Base-by-base conservation (phyloP, 2,797 vertebrate species). In the Bovichtus variegatus region DNA sequence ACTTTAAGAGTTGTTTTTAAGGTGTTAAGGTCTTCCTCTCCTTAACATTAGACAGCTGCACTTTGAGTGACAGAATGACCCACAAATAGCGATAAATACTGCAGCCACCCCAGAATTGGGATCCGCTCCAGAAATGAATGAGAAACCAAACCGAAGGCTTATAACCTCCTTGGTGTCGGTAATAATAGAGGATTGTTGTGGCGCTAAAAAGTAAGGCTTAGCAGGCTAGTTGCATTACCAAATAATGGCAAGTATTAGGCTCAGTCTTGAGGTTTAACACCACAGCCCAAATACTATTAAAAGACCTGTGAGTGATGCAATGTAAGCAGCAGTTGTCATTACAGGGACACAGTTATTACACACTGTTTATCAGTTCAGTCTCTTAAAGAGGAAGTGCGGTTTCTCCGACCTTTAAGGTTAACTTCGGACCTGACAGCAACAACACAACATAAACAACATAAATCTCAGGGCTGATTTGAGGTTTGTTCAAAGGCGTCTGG, bases 371-470 rank as follows among this genome's bases (percentile, higher is more conserved):
- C 21, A 44, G 31, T 60, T 71, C 18, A 36, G 61, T 23, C 57
- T 65, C 62, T 53, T 43, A 57, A 81, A 90, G 68, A 86, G 77
- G 67, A 83, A 85, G 68, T 71, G 50, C 40, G 31, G 18, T 60
- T 49, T 62, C 47, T 78, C 27, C 31, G n/a, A n/a, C 19, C 0
- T 31, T n/a, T 59, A 31, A 29, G 29, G 34, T 51, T 60, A 51
- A 53, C 66, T 74, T 58, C 64, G 50, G 75, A 63, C 58, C 57
- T 63, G 74, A 74, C 72, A 85, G 69, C 80, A 72, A 71, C 65
- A 59, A 55, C 63, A 65, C 60, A 76, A 71, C 54, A 71, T 27
- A 54, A 75, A 38, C 47, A 49, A 57, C 59, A 60, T 62, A 41
- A 63, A 81, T 65, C 74, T 80, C 69, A 51, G 40, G 54, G 40